Base-by-base conservation (phyloP, 1,140 invertebrate genomes). In the Bombus ignitus region DNA sequence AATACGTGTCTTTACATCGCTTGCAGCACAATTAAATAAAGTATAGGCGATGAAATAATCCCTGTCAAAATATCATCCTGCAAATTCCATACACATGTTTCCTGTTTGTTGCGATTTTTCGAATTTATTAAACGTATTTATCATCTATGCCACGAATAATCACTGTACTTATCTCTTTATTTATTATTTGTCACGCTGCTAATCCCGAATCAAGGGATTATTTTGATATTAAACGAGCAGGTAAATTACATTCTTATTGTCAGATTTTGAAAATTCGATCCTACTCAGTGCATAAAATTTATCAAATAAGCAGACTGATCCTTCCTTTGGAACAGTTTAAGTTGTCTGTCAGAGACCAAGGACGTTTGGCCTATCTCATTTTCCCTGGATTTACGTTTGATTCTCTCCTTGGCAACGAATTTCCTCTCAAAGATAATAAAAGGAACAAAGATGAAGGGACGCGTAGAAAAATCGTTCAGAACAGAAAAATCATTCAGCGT, bases 301-400 rank as follows among this genome's bases (percentile, higher is more conserved):
- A 9, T 15, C 44, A 9, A 37, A 10, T 3, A 18, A 12, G 3
- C 1, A 28, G n/a, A n/a, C 13, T 42, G 22, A 35, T 73, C 22
- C 25, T 13, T 42, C 35, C 25, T 62, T 62, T 18, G 3, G 3
- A n/a, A 12, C 35, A 44, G 12, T 44, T 81, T 42, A 8, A 32
- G 13, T 68, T 47, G 15, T 37, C 44, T 39, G 65, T 39, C 77
- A 79, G 62, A 42, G 32, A 35, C 6, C 77, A 37, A 2, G 42
- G 10, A 53, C 44, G 42, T 79, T 79, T 13, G 32, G 35, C 44
- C 68, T 73, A 73, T 73, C 37, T 73, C 53, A 73, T 62, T 81
- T 73, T 28, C 80, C 8, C 53, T 12, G 79, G 37, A 81, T 72
- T 81, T 81, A 72, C 47, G 28, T 59, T 62, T 8, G 53, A 65